A percentile compares a stretch with the other conserved stretches of the same genome.
Conservation (phyloP, 2,797 vertebrate species). For the Epinephelus malabaricus region DNA sequence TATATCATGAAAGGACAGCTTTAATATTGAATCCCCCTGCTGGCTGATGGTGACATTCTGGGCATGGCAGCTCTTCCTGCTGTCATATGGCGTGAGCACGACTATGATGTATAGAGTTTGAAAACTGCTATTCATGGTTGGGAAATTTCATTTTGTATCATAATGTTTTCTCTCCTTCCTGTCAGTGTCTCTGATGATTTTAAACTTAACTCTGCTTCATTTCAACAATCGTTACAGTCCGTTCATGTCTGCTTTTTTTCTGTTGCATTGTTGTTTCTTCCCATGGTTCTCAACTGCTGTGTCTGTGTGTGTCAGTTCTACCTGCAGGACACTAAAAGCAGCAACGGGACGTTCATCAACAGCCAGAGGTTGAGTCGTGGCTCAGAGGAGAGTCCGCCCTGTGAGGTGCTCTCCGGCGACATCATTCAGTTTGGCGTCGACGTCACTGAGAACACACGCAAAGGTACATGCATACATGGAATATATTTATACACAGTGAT, state of each 20-base stretch:
- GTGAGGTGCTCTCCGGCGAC: conserved; percentile 98
- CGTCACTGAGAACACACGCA: conserved; percentile 99
- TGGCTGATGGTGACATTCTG: neutral
- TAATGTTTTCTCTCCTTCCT: neutral
- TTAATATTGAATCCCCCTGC: too few relatives aligned
- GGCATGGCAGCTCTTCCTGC: neutral
- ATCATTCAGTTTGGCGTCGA: conserved; percentile 99
- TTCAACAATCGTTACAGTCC: neutral
- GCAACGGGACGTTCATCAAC: conserved; percentile 99
- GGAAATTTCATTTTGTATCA: neutral
- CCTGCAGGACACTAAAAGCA: conserved; percentile 99
- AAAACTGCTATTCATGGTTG: neutral
- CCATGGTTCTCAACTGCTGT: conserved; percentile 9
- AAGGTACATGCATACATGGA: conserved; percentile 87
- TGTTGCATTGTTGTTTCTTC: neutral
- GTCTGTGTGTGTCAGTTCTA: conserved; percentile 91
- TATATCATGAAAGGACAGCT: too few relatives aligned
- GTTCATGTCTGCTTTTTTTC: neutral
- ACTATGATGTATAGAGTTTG: neutral
- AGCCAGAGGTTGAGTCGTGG: conserved; percentile 98
- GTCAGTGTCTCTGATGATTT: neutral
- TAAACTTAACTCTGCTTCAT: neutral
- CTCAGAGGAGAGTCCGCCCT: conserved; percentile 98
- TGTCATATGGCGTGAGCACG: neutral
- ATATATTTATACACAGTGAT: neutral